phyloP scores from a whole-genome alignment of 2,888 invertebrate species.

The Platypus cylindrus region DNA sequence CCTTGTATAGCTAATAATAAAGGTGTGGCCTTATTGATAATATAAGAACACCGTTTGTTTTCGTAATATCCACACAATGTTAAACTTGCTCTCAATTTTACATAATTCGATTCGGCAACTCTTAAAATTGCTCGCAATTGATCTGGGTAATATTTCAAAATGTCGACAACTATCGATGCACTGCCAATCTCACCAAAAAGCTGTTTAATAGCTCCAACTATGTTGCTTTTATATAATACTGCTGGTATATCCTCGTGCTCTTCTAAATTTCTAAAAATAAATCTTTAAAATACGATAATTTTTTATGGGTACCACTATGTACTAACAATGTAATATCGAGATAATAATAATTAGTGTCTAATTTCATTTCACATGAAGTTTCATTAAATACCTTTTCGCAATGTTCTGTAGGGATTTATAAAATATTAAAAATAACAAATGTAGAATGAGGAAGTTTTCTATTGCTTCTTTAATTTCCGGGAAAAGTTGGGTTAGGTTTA shows the following conservation, averaged over 20 bases:
- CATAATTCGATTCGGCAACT: conserved; percentile 40
- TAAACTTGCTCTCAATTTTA: conserved; percentile 45
- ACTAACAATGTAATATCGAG: conserved; percentile 46
- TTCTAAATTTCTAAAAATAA: conserved; percentile 36
- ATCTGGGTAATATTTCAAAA: conserved; percentile 42
- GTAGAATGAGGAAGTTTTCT: no score
- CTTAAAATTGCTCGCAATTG: conserved; percentile 41
- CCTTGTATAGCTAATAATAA: conserved; percentile 32
- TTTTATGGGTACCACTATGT: not conserved
- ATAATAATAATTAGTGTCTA: conserved; percentile 38
- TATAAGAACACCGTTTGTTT: conserved; percentile 40
- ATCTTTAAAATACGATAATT: conserved; percentile 10
- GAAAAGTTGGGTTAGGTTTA: no score
- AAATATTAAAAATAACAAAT: no score
- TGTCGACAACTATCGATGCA: conserved; percentile 39
- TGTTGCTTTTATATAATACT: conserved; percentile 44
- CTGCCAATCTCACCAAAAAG: conserved; percentile 48
- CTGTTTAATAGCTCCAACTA: conserved; percentile 38
- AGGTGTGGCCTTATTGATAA: conserved; percentile 40
- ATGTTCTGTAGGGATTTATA: no score
- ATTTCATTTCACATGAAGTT: conserved; percentile 22
- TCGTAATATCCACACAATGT: conserved; percentile 40
- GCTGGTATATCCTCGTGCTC: conserved; percentile 35
- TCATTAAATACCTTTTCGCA: no score
- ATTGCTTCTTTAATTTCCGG: no score